Conservation (phyloP, 2,888 invertebrate species). For the Chymomyza fuscimana region DNA sequence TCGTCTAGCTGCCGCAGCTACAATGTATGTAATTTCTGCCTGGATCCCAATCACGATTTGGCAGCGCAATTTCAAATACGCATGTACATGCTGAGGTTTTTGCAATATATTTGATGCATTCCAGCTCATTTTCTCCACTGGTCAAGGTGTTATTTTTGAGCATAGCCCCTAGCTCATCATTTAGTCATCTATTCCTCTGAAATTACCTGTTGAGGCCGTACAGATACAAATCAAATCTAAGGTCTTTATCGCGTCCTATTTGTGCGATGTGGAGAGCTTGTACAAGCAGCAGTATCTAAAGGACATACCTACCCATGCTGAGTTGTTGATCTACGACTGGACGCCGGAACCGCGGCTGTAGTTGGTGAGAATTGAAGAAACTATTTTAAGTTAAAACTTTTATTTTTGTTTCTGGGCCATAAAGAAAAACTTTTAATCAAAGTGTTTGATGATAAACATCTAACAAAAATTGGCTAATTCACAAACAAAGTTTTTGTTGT, state of each 20-base stretch:
- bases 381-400: too few relatives aligned
- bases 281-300: constrained; percentile 92
- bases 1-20: constrained; percentile 86
- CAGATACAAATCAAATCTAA: constrained; percentile 88
- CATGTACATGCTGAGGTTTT: constrained; percentile 84
- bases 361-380: too few relatives aligned
- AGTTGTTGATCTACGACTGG: too few relatives aligned
- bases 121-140: constrained; percentile 93
- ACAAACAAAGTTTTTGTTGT: too few relatives aligned
- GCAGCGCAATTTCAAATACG: constrained; percentile 86
- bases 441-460: too few relatives aligned
- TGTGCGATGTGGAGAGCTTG: constrained; percentile 85
- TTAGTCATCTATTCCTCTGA: constrained; percentile 91
- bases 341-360: constrained; percentile 88
- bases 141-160: constrained; percentile 95
- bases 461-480: too few relatives aligned
- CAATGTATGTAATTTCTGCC: constrained; percentile 89
- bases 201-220: constrained; percentile 85
- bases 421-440: too few relatives aligned
- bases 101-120: constrained; percentile 92
- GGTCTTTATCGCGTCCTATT: constrained; percentile 83
- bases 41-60: constrained; percentile 84
- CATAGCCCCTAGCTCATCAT: constrained; percentile 91
- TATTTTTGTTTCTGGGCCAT: too few relatives aligned
- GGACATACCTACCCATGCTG: constrained; percentile 86